Evolutionary conservation across 2,888 invertebrate species (phyloP), one percentile per base, ranked within the genome.

Genomic region (Chloroclystis v-ata): DNA sequence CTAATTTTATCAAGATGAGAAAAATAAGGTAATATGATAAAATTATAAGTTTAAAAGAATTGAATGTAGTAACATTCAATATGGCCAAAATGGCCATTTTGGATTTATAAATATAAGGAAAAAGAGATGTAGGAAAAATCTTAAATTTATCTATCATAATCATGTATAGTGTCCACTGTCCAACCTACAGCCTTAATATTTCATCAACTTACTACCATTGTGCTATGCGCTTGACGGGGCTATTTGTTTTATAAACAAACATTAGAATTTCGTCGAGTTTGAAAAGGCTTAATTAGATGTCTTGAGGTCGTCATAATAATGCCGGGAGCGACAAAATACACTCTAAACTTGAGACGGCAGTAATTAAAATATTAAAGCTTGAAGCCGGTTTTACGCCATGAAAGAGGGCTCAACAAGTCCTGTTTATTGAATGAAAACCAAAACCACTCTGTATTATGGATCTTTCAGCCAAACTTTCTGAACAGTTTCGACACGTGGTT

Each of bases 291-390:
- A 72, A 75, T 73, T 70, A 73, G 70, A 66, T 67, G 63, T 61
- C 61, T 63, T n/a, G 32, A 33, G 32, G 32, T 65, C 60, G 62
- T 75, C 59, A 63, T 75, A 74, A 75, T 77, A 69, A 74, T 66
- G 59, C 56, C 58, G 58, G 59, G 61, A 62, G 60, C 58, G 58
- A 59, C 56, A 67, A 63, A 69, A 64, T 68, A 63, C 57, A 60
- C 52, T 55, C 24, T 3, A 52, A 69, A 75, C 65, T 72, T 72
- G 66, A 72, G 63, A 68, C 61, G 44, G 67, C 67, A 70, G 69
- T 72, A 72, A 74, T 76, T 75, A 73, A 69, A 75, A 75, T 74
- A 75, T 76, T 72, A 69, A 63, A 69, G 67, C 68, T 61, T 67
- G 61, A 71, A 73, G 68, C 69, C 66, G 60, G 52, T 56, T 57